These are phyloP conservation scores for Rhinolophus ferrumequinum DNA, from an alignment of 2,113 vertebrate species.

Conservation along the genomic window DNA sequence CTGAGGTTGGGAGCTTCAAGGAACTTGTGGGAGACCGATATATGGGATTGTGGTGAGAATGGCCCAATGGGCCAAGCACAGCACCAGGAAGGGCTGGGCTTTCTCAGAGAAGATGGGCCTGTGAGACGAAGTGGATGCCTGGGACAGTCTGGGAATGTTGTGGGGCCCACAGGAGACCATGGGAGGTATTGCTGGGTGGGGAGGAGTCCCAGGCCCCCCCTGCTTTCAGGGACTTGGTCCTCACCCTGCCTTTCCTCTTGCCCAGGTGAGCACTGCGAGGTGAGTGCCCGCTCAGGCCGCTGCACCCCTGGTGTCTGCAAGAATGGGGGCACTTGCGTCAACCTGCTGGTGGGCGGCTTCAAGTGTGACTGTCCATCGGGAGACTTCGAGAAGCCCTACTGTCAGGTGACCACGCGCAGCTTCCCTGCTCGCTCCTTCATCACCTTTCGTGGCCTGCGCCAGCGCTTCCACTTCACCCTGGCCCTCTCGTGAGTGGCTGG, in stretches of 20 bases:
- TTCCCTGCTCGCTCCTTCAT: constrained; percentile 94
- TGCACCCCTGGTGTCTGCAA: constrained; percentile 92
- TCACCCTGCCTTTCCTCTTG: neutral
- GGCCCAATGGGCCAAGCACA: neutral
- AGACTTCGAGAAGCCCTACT: constrained; percentile 94
- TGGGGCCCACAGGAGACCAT: neutral
- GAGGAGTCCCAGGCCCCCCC: neutral
- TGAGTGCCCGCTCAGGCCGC: constrained; percentile 92
- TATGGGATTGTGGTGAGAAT: neutral
- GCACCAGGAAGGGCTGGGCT: neutral
- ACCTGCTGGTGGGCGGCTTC: constrained; percentile 96
- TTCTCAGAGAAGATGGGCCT: neutral
- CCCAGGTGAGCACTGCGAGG: constrained; percentile 91
- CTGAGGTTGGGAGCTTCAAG: neutral
- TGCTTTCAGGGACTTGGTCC: neutral
- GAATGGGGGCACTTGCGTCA: constrained; percentile 94
- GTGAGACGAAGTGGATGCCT: neutral
- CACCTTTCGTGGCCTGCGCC: constrained; percentile 95
- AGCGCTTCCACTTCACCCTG: constrained; percentile 97
- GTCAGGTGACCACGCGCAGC: constrained; percentile 94
- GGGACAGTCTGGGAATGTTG: neutral
- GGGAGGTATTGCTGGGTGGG: fast-evolving
- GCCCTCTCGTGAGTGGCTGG: constrained; percentile 91
- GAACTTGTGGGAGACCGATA: fast-evolving
- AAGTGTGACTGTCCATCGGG: constrained; percentile 93